Evolutionary conservation across 1,140 invertebrate genomes (phyloP).

Genomic region (Drosophila kurseongensis): DNA sequence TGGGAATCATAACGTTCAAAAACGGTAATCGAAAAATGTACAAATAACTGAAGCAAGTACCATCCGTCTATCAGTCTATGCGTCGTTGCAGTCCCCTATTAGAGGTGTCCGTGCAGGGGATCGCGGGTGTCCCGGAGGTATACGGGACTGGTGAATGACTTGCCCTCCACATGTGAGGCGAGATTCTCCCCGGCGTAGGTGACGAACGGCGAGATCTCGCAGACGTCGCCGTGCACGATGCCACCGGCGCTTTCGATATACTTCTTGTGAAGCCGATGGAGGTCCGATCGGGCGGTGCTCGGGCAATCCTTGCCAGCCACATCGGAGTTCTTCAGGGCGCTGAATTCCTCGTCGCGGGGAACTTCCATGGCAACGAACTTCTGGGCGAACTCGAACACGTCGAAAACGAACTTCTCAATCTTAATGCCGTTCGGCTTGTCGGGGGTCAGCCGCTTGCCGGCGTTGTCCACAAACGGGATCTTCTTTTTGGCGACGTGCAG

Average conservation of each 20-base stretch:
- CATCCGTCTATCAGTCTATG: constrained; percentile 67
- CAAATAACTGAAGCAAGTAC: constrained; percentile 40
- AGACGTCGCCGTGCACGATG: constrained; percentile 88
- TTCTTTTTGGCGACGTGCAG: constrained; percentile 99
- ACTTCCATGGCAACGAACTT: constrained; percentile 98
- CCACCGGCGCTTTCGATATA: constrained; percentile 95
- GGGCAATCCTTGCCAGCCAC: constrained; percentile 95
- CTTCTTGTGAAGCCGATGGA: constrained; percentile 92
- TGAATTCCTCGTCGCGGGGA: constrained; percentile 96
- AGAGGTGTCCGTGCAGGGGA: constrained; percentile 71
- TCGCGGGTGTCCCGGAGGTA: constrained; percentile 84
- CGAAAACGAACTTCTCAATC: constrained; percentile 99
- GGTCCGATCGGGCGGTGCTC: constrained; percentile 91
- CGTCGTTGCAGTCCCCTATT: constrained; percentile 5
- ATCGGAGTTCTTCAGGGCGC: constrained; percentile 98
- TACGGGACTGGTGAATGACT: constrained; percentile 89
- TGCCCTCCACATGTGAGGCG: constrained; percentile 87
- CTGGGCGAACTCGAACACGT: constrained; percentile 97
- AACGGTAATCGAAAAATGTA: constrained; percentile 30
- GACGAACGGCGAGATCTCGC: constrained; percentile 96
- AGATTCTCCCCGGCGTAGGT: constrained; percentile 96
- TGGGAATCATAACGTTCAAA: constrained; percentile 27
- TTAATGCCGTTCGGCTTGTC: constrained; percentile 97
- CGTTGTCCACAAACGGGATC: constrained; percentile 93
- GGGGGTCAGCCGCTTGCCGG: constrained; percentile 91